Evolutionary conservation across 2,797 vertebrate genomes (phyloP).

Genomic region (Girardinus metallicus): DNA sequence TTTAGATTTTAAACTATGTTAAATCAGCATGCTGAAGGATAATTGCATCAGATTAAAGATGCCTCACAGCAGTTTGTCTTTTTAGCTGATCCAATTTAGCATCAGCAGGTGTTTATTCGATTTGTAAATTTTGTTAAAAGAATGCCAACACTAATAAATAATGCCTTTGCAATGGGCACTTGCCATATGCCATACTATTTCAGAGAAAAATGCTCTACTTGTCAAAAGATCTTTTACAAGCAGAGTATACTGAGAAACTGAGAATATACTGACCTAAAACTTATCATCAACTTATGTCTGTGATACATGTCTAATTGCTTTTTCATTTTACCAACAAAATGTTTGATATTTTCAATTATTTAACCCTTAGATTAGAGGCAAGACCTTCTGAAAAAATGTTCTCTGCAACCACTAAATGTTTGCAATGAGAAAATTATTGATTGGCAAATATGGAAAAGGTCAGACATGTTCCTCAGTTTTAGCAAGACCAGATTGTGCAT

Average conservation of each 20-base stretch:
- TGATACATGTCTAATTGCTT: background rate
- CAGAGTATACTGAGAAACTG: background rate
- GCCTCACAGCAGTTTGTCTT: background rate
- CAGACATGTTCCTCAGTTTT: slow-evolving; percentile 10
- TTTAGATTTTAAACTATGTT: background rate
- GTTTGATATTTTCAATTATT: background rate
- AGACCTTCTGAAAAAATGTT: slow-evolving; percentile 67
- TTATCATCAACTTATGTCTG: background rate
- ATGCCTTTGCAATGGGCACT: background rate
- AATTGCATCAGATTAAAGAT: background rate
- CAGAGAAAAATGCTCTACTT: background rate
- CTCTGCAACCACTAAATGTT: slow-evolving; percentile 74
- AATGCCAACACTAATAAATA: slow-evolving; percentile 2
- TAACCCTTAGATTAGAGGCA: background rate
- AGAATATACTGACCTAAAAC: background rate
- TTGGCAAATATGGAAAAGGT: slow-evolving; percentile 68
- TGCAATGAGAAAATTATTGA: slow-evolving; percentile 78
- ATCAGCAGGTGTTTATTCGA: slow-evolving; percentile 7
- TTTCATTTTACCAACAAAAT: background rate
- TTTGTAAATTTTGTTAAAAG: slow-evolving; percentile 9
- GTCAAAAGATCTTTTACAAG: background rate
- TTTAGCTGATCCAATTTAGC: background rate
- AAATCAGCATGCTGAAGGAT: background rate
- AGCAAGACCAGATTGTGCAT: background rate
- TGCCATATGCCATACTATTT: background rate